phyloP scores from a whole-genome alignment of 1,140 invertebrate species.

The Caenorhabditis latens region DNA sequence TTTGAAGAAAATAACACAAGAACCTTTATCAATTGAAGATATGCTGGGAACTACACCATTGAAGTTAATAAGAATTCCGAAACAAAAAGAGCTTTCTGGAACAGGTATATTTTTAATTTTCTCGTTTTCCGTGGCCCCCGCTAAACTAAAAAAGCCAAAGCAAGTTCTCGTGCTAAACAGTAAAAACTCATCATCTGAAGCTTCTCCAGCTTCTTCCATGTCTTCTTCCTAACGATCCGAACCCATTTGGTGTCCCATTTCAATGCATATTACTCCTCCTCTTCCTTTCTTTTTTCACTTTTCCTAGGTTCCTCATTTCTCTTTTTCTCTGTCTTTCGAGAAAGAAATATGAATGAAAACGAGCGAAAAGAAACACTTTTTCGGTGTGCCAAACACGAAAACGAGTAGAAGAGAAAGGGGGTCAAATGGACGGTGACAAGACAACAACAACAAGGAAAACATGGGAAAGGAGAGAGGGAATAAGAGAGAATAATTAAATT shows the following conservation, averaged over 20 bases:
- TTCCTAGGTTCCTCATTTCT: background rate
- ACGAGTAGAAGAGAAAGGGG: background rate
- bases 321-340: background rate
- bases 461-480: background rate
- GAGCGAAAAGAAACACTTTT: conserved; percentile 48
- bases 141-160: background rate
- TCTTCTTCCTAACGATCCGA: conserved; percentile 16
- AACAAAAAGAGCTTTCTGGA: too few relatives aligned
- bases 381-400: conserved; percentile 16
- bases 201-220: too few relatives aligned
- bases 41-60: too few relatives aligned
- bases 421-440: background rate
- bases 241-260: conserved; percentile 52
- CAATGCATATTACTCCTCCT: conserved; percentile 49
- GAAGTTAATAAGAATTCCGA: too few relatives aligned
- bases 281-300: background rate
- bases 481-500: conserved; percentile 44
- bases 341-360: conserved; percentile 50
- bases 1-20: too few relatives aligned
- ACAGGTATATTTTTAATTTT: too few relatives aligned
- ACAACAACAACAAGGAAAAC: background rate
- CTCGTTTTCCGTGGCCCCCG: too few relatives aligned
- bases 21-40: too few relatives aligned
- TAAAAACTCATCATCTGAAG: background rate
- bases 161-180: background rate